Percentiles rank a stretch among this genome's conserved stretches.
Evolutionary conservation across 2,797 vertebrate genomes (phyloP).

Genomic region (Rallus crepitans): DNA sequence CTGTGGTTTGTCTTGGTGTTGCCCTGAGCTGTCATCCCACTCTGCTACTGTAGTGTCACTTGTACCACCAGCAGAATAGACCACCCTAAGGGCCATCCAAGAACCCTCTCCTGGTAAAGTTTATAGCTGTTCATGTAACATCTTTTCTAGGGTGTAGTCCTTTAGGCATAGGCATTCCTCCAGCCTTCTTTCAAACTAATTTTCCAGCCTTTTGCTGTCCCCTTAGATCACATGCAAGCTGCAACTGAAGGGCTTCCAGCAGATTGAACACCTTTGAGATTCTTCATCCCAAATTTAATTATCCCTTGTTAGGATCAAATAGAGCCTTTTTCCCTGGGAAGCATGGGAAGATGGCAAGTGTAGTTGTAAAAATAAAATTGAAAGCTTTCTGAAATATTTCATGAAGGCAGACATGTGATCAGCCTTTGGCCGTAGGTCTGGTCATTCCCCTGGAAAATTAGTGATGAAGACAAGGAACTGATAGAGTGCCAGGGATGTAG

Average conservation of each 20-base stretch:
- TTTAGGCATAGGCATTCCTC: background rate
- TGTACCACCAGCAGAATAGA: background rate
- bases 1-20: background rate
- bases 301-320: background rate
- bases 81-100: background rate
- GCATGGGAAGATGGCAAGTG: background rate
- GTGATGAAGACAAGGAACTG: fast-evolving
- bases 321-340: background rate
- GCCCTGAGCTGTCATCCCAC: background rate
- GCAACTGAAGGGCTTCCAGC: background rate
- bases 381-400: background rate
- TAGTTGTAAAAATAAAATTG: background rate
- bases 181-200: background rate
- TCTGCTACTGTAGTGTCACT: fast-evolving
- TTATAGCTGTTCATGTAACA: background rate
- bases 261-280: background rate
- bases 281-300: background rate
- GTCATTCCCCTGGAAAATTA: background rate
- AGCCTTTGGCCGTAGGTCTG: background rate
- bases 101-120: background rate
- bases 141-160: background rate
- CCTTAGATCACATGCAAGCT: fast-evolving
- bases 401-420: background rate
- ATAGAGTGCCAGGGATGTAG: background rate
- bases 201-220: background rate